Evolutionary conservation across 2,797 vertebrate genomes (phyloP), one percentile per base, ranked within the genome.

Genomic region (Sylvilagus floridanus): DNA sequence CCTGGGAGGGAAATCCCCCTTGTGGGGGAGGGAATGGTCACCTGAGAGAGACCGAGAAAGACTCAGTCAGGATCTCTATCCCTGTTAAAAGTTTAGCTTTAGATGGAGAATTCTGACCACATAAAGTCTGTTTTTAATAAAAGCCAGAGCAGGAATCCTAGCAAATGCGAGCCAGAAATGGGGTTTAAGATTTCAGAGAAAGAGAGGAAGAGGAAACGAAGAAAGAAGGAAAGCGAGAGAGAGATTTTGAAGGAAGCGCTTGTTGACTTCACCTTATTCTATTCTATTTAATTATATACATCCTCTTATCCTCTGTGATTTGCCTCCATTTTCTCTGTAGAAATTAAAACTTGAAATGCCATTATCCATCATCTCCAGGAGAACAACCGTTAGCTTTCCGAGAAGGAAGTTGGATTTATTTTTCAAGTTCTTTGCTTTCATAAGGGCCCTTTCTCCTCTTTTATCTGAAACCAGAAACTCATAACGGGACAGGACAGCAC

Each of bases 121-220:
- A 78, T 94, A 95, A 79, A 90, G 97, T 97, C 98, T 98, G 98
- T 97, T 98, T 98, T 98, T 98, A 98, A 98, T 98, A 98, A 98
- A 97, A 97, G 93, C 96, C 97, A 98, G 98, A 50, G 63, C 97
- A 97, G 97, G 96, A 96, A 98, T 97, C 95, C 66, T 98, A 98
- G 96, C 97, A 98, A 98, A 98, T 98, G 95, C 96, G 98, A 97
- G 95, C 97, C 97, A 97, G 97, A 98, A 98, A 98, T 95, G 84
- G 88, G 93, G 97, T 96, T 96, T 97, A 97, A 98, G 96, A 97
- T 98, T 98, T 97, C 98, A 97, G 96, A 97, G 96, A 84, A 60
- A 52, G 9, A 16, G 0, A 88, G 2, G 37, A 28, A 17, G 9
- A 30, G 5, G 90, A 13, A 72, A 1, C 0, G 42, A 72, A 96